A percentile compares a stretch with the other conserved stretches of the same genome.
These are phyloP conservation scores for Euplagia quadripunctaria DNA, from an alignment of 2,888 invertebrate genomes.

Conservation along the genomic window DNA sequence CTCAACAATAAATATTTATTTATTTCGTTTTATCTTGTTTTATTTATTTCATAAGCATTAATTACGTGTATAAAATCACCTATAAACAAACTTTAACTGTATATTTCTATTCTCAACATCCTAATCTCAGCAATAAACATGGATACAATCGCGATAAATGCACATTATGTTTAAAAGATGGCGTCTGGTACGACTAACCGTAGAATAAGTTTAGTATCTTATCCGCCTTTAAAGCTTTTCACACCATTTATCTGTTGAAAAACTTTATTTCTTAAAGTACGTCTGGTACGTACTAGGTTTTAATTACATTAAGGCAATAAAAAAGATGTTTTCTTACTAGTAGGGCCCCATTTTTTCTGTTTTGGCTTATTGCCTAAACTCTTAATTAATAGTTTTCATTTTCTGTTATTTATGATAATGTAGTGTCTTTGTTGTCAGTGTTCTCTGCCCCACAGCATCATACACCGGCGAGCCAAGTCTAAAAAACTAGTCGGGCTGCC, in stretches of 20 bases:
- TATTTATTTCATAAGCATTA: not conserved
- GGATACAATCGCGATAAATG: constrained; percentile 33
- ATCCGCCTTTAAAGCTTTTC: not conserved
- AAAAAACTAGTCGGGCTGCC: too few relatives aligned
- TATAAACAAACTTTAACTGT: constrained; percentile 2
- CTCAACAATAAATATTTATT: not conserved
- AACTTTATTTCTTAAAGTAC: not conserved
- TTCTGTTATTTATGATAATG: not conserved
- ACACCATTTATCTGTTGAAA: not conserved
- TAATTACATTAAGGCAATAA: not conserved
- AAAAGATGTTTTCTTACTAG: not conserved
- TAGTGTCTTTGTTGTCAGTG: not conserved
- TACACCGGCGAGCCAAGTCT: too few relatives aligned
- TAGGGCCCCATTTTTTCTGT: not conserved
- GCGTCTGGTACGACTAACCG: constrained; percentile 13
- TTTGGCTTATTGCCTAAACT: not conserved
- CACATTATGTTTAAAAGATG: constrained; percentile 22
- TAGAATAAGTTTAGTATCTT: constrained; percentile 11
- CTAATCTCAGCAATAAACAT: constrained; percentile 41
- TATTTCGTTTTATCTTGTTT: not conserved
- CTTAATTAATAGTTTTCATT: not conserved
- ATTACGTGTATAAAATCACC: not conserved
- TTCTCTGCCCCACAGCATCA: too few relatives aligned
- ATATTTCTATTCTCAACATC: constrained; percentile 20
- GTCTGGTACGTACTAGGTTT: not conserved